Evolutionary conservation across 2,888 invertebrate genomes (phyloP), one percentile per base, ranked within the genome.

Genomic region (Leptopilina drosophilae): DNA sequence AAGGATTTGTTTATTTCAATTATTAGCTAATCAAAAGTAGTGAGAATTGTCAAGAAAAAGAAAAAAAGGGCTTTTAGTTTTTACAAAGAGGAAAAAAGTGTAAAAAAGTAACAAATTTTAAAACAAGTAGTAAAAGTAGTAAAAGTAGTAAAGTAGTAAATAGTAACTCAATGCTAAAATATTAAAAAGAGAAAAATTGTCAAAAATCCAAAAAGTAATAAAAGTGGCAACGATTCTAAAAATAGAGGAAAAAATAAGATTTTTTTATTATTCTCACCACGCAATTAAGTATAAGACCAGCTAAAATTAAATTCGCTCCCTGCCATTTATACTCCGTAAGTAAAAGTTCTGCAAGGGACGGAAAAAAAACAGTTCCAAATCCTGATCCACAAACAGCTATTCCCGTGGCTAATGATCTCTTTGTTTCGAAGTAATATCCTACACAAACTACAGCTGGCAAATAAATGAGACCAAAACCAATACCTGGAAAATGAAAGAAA

Each of bases 301-400:
- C 97, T 80, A 98, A 94, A 86, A 99, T 96, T 78, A 98, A 93
- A 91, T 98, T 95, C 64, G 98, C 96, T 85, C 96, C 97, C 92
- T 96, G 95, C 99, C 99, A 99, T 66, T 94, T 95, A 89, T 96
- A 98, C 69, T 94, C 92, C 62, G 95, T 94, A 73, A 99, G 93
- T 79, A 99, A 93, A 83, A 95, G 93, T 8, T 96, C 95, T 15
- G 98, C 97, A 56, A 98, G 93, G 0, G 99, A 99, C 0, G 99
- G 98, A 90, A 99, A 98, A 67, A 97, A 95, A 92, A 99, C 98
- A 2, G 98, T 98, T 69, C 99, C 99, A 80, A 97, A 95, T 4
- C 99, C 99, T 0, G 98, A 98, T 8, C 99, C 99, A 90, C 98
- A 98, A 0, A 98, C 98, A 0, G 98, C 98, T 80, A 97, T 97